These are phyloP conservation scores for Megaceryle alcyon DNA, from an alignment of 2,797 vertebrate genomes.

Conservation along the genomic window DNA sequence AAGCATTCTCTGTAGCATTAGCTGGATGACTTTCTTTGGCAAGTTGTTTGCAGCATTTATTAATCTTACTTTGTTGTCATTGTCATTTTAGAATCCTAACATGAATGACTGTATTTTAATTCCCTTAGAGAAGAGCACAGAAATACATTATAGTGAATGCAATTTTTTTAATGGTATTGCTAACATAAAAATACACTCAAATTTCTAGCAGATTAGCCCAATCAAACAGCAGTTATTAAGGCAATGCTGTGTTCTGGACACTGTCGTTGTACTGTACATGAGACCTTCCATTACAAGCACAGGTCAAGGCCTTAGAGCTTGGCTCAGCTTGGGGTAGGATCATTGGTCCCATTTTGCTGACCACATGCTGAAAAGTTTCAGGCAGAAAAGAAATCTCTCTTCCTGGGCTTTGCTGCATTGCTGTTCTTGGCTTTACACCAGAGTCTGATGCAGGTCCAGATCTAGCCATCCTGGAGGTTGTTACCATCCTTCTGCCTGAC, in stretches of 20 bases:
- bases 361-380: background rate
- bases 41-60: conserved; percentile 6
- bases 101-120: background rate
- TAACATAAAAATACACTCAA: background rate
- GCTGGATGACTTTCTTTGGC: conserved; percentile 17
- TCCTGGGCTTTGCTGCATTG: background rate
- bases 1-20: conserved; percentile 9
- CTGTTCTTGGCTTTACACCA: background rate
- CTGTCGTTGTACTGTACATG: rapidly evolving
- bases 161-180: background rate
- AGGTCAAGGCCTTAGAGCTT: rapidly evolving
- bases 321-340: rapidly evolving
- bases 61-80: conserved; percentile 18
- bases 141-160: background rate
- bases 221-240: background rate
- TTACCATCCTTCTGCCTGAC: background rate
- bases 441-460: background rate
- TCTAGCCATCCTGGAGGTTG: background rate
- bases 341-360: background rate
- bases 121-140: background rate
- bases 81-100: background rate
- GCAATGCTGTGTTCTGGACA: background rate
- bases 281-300: background rate
- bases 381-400: background rate
- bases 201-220: background rate